Evolutionary conservation across 2,113 vertebrate species (phyloP).

Genomic region (Dascyllus trimaculatus): DNA sequence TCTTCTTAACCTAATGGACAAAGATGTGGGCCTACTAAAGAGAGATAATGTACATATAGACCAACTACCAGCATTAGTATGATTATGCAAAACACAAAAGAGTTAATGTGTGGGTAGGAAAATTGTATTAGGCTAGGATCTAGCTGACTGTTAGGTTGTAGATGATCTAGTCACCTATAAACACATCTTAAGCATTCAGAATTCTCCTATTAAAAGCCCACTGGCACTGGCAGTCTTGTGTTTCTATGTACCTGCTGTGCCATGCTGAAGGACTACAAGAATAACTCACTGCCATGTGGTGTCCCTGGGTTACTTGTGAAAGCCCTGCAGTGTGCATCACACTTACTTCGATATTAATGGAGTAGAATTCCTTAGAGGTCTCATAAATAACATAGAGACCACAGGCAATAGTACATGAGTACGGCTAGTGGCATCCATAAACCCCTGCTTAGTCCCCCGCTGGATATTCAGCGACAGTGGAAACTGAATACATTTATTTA

Average conservation of each 20-base stretch:
- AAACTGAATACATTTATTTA: background rate
- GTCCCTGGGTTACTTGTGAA: background rate
- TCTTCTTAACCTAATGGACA: too few relatives aligned
- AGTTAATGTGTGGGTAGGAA: too few relatives aligned
- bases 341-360: background rate
- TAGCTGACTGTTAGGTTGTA: too few relatives aligned
- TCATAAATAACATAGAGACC: slow-evolving; percentile 3
- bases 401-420: background rate
- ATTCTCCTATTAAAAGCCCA: background rate
- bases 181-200: too few relatives aligned
- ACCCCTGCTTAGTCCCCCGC: background rate
- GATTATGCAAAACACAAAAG: too few relatives aligned
- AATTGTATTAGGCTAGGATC: too few relatives aligned
- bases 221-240: background rate
- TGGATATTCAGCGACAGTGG: background rate
- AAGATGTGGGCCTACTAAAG: too few relatives aligned
- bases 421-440: background rate
- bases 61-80: too few relatives aligned
- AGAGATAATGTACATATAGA: too few relatives aligned
- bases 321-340: background rate
- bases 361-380: background rate
- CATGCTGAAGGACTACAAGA: background rate
- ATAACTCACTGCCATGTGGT: background rate
- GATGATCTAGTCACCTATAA: too few relatives aligned
- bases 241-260: background rate